These are phyloP conservation scores for Chrysomela aeneicollis DNA, from an alignment of 2,888 invertebrate genomes.

Conservation along the genomic window DNA sequence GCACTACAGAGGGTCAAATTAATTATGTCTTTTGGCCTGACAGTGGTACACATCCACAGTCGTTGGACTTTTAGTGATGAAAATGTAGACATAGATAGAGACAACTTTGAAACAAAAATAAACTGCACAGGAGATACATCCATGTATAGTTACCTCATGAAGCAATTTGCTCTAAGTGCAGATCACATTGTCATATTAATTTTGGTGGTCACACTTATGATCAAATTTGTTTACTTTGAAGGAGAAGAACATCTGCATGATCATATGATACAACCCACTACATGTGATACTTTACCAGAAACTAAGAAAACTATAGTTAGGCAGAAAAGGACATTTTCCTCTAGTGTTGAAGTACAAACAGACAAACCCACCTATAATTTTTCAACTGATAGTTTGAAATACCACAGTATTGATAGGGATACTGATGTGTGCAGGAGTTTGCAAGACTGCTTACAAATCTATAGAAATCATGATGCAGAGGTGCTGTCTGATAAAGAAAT, in stretches of 20 bases:
- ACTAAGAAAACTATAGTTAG: conserved; percentile 32
- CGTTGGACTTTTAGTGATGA: conserved; percentile 48
- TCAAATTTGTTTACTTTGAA: conserved; percentile 92
- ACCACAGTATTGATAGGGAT: conserved; percentile 27
- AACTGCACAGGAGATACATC: conserved; percentile 48
- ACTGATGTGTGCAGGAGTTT: conserved; percentile 53
- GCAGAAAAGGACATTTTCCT: conserved; percentile 41
- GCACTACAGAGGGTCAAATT: conserved; percentile 93
- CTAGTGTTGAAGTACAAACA: conserved; percentile 49
- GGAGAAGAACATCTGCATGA: conserved; percentile 61
- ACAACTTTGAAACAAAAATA: conserved; percentile 24
- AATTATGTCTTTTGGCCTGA: conserved; percentile 91
- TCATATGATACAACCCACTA: conserved; percentile 18
- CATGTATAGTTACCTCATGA: conserved; percentile 53
- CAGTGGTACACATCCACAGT: conserved; percentile 86
- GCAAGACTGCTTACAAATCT: conserved; percentile 76
- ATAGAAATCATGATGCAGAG: conserved; percentile 72
- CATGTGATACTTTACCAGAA: conserved; percentile 1
- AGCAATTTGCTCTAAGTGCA: conserved; percentile 70
- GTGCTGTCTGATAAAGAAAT: conserved; percentile 84
- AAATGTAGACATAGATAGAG: conserved; percentile 31
- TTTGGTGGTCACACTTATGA: conserved; percentile 80
- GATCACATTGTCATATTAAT: conserved; percentile 90
- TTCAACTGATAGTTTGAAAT: conserved; percentile 1
- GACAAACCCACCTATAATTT: conserved; percentile 30